phyloP scores from a whole-genome alignment of 2,797 vertebrate genomes.

The Sorex maritimensis region DNA sequence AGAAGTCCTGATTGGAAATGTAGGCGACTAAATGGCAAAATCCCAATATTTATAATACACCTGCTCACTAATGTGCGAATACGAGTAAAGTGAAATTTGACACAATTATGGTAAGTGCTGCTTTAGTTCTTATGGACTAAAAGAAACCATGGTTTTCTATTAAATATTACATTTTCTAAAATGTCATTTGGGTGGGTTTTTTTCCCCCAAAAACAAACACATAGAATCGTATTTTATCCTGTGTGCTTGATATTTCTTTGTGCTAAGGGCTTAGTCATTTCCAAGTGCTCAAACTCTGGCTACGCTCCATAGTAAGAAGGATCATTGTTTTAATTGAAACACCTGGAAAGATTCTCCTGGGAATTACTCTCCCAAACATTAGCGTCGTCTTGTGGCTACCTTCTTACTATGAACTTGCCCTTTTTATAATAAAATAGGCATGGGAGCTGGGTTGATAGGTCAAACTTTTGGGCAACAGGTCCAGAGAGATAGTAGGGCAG shows the following conservation, averaged over 20 bases:
- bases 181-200: neutral
- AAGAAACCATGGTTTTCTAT: slow-evolving; percentile 84
- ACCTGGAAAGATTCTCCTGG: neutral
- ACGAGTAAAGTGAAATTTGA: slow-evolving; percentile 87
- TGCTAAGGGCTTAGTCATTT: neutral
- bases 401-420: neutral
- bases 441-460: neutral
- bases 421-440: slow-evolving; percentile 1
- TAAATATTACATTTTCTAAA: slow-evolving; percentile 73
- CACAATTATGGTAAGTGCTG: slow-evolving; percentile 81
- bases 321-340: slow-evolving; percentile 24
- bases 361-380: neutral
- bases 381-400: neutral
- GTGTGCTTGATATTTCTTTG: neutral
- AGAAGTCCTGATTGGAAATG: slow-evolving; percentile 79
- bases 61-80: slow-evolving; percentile 86
- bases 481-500: too few relatives aligned
- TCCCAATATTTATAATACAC: slow-evolving; percentile 87
- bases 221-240: slow-evolving; percentile 24
- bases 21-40: slow-evolving; percentile 87
- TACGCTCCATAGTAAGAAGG: neutral
- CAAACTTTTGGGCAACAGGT: too few relatives aligned
- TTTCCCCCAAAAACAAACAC: neutral
- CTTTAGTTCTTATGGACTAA: slow-evolving; percentile 78
- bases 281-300: slow-evolving; percentile 18